Evolutionary conservation across 2,797 vertebrate species (phyloP).

Genomic region (Nyctibius grandis): DNA sequence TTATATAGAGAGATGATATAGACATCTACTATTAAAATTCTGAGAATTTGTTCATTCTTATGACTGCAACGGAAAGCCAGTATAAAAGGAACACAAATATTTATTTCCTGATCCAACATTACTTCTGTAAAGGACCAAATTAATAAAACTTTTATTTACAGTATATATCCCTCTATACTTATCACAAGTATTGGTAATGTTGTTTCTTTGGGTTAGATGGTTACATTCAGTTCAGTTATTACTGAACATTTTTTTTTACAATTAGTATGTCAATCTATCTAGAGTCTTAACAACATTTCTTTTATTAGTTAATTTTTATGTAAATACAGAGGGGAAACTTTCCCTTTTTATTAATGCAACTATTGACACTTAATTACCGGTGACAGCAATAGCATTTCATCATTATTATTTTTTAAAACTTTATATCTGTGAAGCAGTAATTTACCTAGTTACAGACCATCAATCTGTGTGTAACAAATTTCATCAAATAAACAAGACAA

Average conservation of each 20-base stretch:
- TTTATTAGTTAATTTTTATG: neutral
- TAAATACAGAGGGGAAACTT: neutral
- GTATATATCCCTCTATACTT: neutral
- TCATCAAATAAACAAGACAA: neutral
- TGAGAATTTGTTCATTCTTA: neutral
- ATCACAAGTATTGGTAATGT: neutral
- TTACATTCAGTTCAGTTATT: neutral
- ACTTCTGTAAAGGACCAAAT: neutral
- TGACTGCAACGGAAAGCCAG: neutral
- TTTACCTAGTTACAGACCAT: neutral
- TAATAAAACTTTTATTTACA: neutral
- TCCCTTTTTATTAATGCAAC: neutral
- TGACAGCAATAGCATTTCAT: neutral
- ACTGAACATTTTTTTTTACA: neutral
- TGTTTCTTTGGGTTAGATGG: neutral
- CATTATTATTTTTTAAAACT: neutral
- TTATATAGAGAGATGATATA: neutral
- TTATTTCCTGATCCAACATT: neutral
- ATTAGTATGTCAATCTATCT: neutral
- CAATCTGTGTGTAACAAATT: neutral
- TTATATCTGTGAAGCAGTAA: neutral
- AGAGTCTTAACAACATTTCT: neutral
- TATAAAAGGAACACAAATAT: neutral
- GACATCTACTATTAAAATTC: neutral
- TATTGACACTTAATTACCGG: neutral